These are phyloP conservation scores for Eidolon helvum DNA, from an alignment of 2,113 vertebrate species.

Conservation along the genomic window DNA sequence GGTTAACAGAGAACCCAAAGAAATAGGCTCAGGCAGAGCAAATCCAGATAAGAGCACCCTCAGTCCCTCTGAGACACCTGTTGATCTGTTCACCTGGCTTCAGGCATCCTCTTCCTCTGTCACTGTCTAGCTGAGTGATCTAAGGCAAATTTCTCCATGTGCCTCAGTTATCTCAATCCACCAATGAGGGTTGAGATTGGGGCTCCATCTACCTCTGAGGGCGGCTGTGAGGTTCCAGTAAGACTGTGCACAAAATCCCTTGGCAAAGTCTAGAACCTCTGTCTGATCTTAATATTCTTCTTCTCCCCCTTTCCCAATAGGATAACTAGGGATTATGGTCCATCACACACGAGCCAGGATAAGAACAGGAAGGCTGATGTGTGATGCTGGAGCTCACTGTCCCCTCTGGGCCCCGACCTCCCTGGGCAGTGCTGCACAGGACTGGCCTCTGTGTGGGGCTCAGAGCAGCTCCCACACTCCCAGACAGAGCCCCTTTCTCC, in stretches of 20 bases:
- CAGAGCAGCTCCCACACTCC: neutral
- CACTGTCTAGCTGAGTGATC: neutral
- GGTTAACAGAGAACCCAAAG: neutral
- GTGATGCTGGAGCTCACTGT: neutral
- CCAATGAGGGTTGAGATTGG: rapidly evolving
- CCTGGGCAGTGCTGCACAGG: neutral
- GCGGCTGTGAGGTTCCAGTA: neutral
- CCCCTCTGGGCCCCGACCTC: neutral
- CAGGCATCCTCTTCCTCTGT: neutral
- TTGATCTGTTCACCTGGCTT: neutral
- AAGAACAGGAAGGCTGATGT: neutral
- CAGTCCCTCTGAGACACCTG: neutral
- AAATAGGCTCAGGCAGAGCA: rapidly evolving
- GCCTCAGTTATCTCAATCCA: neutral
- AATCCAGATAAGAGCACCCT: neutral
- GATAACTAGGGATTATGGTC: neutral
- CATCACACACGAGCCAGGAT: neutral
- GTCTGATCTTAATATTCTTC: neutral
- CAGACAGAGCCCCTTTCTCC: constrained; percentile 67
- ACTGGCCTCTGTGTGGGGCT: constrained; percentile 31
- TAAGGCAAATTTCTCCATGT: neutral
- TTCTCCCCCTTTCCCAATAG: neutral
- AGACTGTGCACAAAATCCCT: neutral
- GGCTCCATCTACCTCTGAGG: neutral
- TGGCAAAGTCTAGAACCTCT: neutral